Evolutionary conservation across 2,113 vertebrate species (phyloP).

Genomic region (Dasyurus viverrinus): DNA sequence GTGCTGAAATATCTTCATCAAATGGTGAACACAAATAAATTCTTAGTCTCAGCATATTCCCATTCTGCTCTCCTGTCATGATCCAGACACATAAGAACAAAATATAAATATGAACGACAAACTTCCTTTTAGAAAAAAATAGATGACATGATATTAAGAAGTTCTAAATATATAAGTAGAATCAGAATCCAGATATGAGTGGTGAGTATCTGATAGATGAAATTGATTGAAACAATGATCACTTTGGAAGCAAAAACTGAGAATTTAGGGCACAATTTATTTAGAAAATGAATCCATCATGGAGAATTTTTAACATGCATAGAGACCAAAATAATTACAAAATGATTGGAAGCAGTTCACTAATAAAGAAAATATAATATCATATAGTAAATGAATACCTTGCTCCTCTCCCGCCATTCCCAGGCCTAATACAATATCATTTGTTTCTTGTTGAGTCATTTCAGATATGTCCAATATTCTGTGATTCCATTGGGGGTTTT

Average conservation of each 20-base stretch:
- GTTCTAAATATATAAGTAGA: neutral
- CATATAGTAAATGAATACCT: neutral
- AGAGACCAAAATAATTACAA: neutral
- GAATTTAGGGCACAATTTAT: neutral
- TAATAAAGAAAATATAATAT: neutral
- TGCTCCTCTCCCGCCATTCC: too few species aligned
- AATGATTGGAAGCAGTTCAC: neutral
- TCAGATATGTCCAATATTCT: neutral
- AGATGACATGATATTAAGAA: neutral
- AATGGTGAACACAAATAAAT: neutral
- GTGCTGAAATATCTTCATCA: neutral
- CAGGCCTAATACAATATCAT: neutral
- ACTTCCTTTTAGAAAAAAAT: slow-evolving; percentile 27
- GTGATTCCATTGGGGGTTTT: neutral
- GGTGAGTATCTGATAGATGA: neutral
- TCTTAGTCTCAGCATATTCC: neutral
- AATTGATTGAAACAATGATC: neutral
- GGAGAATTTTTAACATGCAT: neutral
- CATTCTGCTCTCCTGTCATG: neutral
- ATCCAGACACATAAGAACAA: neutral
- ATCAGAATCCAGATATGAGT: neutral
- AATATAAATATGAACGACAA: neutral
- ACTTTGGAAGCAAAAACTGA: neutral
- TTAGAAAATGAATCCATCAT: neutral
- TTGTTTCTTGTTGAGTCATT: neutral